Base-by-base conservation (phyloP, 2,888 invertebrate species). In the Pyrgus malvae region DNA sequence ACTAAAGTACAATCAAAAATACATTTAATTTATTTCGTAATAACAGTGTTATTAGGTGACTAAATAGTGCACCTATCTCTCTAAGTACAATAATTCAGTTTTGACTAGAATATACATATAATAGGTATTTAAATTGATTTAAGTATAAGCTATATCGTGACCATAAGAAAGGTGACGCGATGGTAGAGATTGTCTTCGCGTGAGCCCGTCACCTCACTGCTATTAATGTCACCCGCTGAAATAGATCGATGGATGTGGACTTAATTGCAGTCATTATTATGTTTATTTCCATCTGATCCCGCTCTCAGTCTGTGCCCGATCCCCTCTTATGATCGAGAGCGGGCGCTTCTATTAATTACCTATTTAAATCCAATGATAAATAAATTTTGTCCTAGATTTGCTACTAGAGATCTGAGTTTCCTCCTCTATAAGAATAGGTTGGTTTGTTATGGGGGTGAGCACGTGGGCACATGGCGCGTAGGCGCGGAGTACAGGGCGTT, bases 1-100 rank as follows among this genome's bases (percentile, higher is more conserved):
- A 53, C 44, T 29, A 38, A 29, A 29, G 14, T 53, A 53, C 42
- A 45, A 38, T 53, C 19, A 42, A 50, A 53, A 53, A 53, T 53
- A 53, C 21, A 35, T 45, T 45, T 37, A 38, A 12, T 21, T 48
- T 50, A 19, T 50, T 41, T 14, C 33, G 17, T 35, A 29, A 48
- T 21, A 44, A 44, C 42, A 44, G 17, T 35, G 40, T 50, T 19
- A 44, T 11, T n/a, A 29, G 35, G 51, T 33, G 42, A 17, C 16
- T 44, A 35, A 25, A 21, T 16, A 35, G 33, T 42, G 51, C 44
- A 44, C 35, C 42, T 27, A 17, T 35, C 33, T 51, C 14, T 12
- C 33, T 42, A 50, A 25, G 16, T 21, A 21, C 3, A 4, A 21
- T 6, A 21, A 21, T 21, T 21, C 3, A 33, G 41, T 40, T 50